Conservation (phyloP, 1,140 invertebrate genomes). For the Antheraea mylitta region DNA sequence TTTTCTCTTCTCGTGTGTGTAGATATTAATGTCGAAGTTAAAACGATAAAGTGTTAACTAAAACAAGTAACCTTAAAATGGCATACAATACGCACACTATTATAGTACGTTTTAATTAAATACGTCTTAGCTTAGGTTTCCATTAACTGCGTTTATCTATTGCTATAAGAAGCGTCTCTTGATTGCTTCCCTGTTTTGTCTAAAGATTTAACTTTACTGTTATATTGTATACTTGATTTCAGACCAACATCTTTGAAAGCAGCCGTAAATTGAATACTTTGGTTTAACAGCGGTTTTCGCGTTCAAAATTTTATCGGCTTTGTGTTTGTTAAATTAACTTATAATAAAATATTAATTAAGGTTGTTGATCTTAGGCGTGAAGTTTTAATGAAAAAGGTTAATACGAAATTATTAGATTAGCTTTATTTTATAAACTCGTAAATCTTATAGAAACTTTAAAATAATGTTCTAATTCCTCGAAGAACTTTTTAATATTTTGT, state of each 20-base stretch:
- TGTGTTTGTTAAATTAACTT: slow-evolving; percentile 15
- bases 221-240: slow-evolving; percentile 29
- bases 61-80: no score
- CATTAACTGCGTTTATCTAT: no score
- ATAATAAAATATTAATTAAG: slow-evolving; percentile 15
- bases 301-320: slow-evolving; percentile 13
- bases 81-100: no score
- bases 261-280: slow-evolving; percentile 25
- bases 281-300: slow-evolving; percentile 15
- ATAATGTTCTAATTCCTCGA: not conserved
- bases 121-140: no score
- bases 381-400: slow-evolving; percentile 12
- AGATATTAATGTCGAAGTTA: no score
- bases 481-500: not conserved
- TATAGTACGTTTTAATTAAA: no score
- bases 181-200: not conserved
- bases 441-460: not conserved
- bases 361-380: slow-evolving; percentile 13
- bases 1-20: no score
- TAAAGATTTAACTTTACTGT: slow-evolving; percentile 30
- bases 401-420: slow-evolving; percentile 1
- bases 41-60: no score
- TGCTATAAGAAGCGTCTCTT: no score
- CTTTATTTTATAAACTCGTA: not conserved
- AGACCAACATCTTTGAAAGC: slow-evolving; percentile 19